A percentile compares a stretch with the other conserved stretches of the same genome.
phyloP scores from a whole-genome alignment of 2,888 invertebrate species.

The Coenonympha arcania region DNA sequence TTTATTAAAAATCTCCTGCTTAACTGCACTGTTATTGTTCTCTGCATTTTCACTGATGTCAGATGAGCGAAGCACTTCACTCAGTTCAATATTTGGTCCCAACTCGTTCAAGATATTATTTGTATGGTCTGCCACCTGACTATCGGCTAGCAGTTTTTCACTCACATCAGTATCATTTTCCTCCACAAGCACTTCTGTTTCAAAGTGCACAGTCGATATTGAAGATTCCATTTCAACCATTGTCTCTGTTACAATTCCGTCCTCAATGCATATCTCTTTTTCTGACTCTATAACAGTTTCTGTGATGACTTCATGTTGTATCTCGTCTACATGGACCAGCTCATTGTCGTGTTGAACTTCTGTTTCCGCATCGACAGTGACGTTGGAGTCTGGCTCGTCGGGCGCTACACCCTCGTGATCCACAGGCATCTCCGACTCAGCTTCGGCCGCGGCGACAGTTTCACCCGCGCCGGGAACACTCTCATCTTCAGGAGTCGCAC shows the following conservation, averaged over 20 bases:
- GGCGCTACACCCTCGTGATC: background rate
- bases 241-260: slow-evolving; percentile 24
- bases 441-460: background rate
- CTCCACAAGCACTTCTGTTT: slow-evolving; percentile 63
- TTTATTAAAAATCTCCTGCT: slow-evolving; percentile 64
- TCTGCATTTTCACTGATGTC: slow-evolving; percentile 50
- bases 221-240: slow-evolving; percentile 21
- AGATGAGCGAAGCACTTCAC: slow-evolving; percentile 57
- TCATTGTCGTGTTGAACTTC: background rate
- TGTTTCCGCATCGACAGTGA: too few relatives aligned
- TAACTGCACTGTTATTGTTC: slow-evolving; percentile 52
- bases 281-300: slow-evolving; percentile 14
- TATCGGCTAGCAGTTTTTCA: slow-evolving; percentile 32
- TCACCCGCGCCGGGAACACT: background rate
- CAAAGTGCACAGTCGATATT: slow-evolving; percentile 37
- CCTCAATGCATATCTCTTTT: slow-evolving; percentile 28
- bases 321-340: background rate
- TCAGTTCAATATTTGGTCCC: slow-evolving; percentile 57
- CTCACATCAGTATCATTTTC: slow-evolving; percentile 45
- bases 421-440: background rate
- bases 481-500: slow-evolving; percentile 1
- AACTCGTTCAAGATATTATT: slow-evolving; percentile 53
- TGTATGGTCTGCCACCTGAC: slow-evolving; percentile 28
- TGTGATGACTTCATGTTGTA: slow-evolving; percentile 13
- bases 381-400: background rate